Percentiles rank a stretch among this genome's conserved stretches.
phyloP scores from a whole-genome alignment of 2,888 invertebrate species.

The Omphaloscelis lunosa region DNA sequence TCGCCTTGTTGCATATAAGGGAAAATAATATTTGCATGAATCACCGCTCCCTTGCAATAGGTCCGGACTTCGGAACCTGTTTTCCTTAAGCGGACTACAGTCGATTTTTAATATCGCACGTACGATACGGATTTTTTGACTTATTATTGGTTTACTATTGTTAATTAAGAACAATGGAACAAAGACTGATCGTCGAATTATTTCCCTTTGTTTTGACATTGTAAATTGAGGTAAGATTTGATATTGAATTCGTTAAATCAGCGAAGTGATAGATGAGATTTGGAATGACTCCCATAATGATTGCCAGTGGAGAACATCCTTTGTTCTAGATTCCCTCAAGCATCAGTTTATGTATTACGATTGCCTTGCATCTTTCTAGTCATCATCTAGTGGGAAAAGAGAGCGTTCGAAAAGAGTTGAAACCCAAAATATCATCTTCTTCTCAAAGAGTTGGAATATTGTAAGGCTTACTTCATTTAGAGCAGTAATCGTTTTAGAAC shows the following conservation, averaged over 20 bases:
- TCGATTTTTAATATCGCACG: slow-evolving; percentile 59
- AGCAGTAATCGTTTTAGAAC: not conserved
- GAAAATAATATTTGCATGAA: slow-evolving; percentile 71
- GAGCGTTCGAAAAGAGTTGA: not conserved
- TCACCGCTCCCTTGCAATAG: slow-evolving; percentile 62
- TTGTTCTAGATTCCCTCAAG: not conserved
- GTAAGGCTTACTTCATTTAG: not conserved
- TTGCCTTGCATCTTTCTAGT: not conserved
- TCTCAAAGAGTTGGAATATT: not conserved
- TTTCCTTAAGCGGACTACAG: slow-evolving; percentile 61
- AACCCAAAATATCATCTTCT: not conserved
- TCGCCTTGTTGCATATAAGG: slow-evolving; percentile 64
- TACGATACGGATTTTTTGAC: slow-evolving; percentile 44
- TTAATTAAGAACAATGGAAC: slow-evolving; percentile 73
- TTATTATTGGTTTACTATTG: slow-evolving; percentile 57
- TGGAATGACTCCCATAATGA: not conserved
- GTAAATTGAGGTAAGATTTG: slow-evolving; percentile 25
- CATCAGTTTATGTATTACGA: not conserved
- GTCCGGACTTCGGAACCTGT: slow-evolving; percentile 56
- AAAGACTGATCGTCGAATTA: slow-evolving; percentile 64
- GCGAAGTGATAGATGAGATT: slow-evolving; percentile 4
- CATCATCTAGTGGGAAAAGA: not conserved
- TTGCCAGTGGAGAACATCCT: not conserved
- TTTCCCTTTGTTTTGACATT: slow-evolving; percentile 59
- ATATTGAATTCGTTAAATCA: slow-evolving; percentile 14